Evolutionary conservation across 2,113 vertebrate genomes (phyloP).

Genomic region (Hyperopisus bebe): DNA sequence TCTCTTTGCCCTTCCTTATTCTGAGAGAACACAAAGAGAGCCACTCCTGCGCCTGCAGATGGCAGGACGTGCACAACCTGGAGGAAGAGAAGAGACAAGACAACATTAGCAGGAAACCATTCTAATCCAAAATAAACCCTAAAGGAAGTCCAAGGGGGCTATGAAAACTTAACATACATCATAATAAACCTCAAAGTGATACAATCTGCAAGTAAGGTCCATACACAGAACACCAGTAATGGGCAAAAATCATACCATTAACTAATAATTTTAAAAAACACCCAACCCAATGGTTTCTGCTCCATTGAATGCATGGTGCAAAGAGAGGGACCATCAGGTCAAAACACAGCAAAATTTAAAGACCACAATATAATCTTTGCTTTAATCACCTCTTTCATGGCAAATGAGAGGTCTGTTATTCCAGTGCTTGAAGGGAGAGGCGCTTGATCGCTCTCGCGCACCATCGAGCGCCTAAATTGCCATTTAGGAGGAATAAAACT

Average conservation of each 20-base stretch:
- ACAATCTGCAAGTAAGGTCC: neutral
- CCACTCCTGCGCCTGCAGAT: constrained; percentile 39
- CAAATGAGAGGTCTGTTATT: neutral
- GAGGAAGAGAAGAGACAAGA: constrained; percentile 20
- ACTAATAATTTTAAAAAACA: neutral
- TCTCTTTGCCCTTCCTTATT: constrained; percentile 43
- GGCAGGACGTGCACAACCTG: constrained; percentile 34
- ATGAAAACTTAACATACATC: neutral
- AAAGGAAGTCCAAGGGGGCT: neutral
- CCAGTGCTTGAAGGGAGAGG: too few relatives aligned
- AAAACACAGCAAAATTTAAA: neutral
- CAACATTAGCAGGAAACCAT: neutral
- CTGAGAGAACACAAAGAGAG: constrained; percentile 39
- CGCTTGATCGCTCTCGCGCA: too few relatives aligned
- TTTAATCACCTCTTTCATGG: neutral
- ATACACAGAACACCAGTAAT: neutral
- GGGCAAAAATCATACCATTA: neutral
- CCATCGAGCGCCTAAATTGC: too few relatives aligned
- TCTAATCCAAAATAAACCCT: neutral
- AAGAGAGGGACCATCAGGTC: neutral
- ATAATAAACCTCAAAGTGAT: neutral
- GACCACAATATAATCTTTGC: neutral
- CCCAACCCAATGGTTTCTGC: neutral
- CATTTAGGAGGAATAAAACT: too few relatives aligned
- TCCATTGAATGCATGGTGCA: neutral